These are phyloP conservation scores for Plecturocebus donacophilus DNA, from an alignment of 2,113 vertebrate species.

Conservation along the genomic window DNA sequence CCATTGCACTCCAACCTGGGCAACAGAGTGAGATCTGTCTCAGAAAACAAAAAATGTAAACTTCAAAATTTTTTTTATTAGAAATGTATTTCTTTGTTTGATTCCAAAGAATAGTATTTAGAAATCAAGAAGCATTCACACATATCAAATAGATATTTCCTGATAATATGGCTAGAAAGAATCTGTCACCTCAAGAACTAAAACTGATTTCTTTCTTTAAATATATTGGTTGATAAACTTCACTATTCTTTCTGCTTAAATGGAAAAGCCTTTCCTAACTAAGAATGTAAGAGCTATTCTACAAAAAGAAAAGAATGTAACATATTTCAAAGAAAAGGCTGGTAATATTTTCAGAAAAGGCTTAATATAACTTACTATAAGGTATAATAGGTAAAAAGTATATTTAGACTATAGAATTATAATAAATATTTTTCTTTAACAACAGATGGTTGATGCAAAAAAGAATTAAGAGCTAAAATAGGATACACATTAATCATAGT, in stretches of 20 bases:
- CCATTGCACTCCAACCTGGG: no score
- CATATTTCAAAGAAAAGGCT: background rate
- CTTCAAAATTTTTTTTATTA: background rate
- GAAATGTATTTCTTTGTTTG: background rate
- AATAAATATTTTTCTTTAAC: conserved; percentile 4
- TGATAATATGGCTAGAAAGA: background rate
- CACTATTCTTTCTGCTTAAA: background rate
- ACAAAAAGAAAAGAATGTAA: background rate
- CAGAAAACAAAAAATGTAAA: background rate
- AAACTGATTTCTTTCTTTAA: conserved; percentile 1
- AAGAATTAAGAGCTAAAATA: background rate
- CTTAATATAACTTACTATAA: background rate
- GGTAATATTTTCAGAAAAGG: background rate
- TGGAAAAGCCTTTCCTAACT: background rate
- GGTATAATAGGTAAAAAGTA: background rate
- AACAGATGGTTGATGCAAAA: background rate
- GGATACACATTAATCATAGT: background rate
- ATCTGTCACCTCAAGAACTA: background rate
- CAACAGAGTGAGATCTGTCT: no score
- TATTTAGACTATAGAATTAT: background rate
- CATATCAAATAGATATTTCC: background rate
- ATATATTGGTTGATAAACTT: background rate
- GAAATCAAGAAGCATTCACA: background rate
- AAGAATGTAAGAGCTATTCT: background rate
- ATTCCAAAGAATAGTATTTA: conserved; percentile 7